Percentiles rank a stretch among this genome's conserved stretches.
phyloP scores from a whole-genome alignment of 2,797 vertebrate genomes.

The Sibirionetta formosa region DNA sequence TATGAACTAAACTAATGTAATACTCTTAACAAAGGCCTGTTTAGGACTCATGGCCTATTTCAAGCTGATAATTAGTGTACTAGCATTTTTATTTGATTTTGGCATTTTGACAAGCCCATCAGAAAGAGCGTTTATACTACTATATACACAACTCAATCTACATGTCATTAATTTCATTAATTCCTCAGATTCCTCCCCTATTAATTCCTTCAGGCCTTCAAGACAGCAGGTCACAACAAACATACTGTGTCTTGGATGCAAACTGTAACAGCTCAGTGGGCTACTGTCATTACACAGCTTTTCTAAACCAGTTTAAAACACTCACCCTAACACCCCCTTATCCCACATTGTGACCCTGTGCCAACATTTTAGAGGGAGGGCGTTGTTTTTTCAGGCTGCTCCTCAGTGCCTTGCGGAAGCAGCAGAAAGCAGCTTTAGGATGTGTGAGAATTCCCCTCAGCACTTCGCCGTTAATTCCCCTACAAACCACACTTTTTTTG shows the following conservation, averaged over 20 bases:
- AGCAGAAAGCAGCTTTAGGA: constrained; percentile 16
- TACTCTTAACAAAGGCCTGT: neutral
- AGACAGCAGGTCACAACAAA: constrained; percentile 17
- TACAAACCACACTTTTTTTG: neutral
- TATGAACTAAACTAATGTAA: neutral
- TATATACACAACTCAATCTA: neutral
- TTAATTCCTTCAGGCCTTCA: constrained; percentile 27
- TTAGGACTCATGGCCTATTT: neutral
- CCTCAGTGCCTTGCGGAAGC: neutral
- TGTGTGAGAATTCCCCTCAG: neutral
- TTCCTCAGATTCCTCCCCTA: constrained; percentile 30
- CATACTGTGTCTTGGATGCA: neutral
- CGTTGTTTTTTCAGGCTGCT: neutral
- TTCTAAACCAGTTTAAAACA: neutral
- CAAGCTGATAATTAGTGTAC: neutral
- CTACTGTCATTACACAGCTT: constrained; percentile 21
- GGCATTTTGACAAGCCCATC: neutral
- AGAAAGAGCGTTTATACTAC: neutral
- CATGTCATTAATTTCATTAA: constrained; percentile 18
- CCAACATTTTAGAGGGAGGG: neutral
- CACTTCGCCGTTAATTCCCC: neutral
- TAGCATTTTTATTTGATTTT: constrained; percentile 4
- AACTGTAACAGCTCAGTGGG: neutral
- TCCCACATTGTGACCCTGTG: neutral
- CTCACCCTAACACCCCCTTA: neutral